These are phyloP conservation scores for Anolis carolinensis DNA, from an alignment of 2,113 vertebrate genomes.

Conservation along the genomic window DNA sequence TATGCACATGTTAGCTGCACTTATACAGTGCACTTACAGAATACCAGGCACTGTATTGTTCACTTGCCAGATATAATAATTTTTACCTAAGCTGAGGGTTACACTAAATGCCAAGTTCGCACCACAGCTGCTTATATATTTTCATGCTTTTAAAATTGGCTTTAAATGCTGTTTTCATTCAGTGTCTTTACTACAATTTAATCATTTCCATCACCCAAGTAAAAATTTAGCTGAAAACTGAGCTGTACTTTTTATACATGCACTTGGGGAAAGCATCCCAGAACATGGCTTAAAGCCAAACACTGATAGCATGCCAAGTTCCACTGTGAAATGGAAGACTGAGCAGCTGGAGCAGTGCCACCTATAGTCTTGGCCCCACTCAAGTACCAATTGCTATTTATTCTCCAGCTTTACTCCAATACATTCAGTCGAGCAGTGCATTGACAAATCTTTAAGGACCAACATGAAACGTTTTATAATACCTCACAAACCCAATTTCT, in stretches of 20 bases:
- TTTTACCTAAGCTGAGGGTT: background rate
- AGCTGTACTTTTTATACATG: background rate
- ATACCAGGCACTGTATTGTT: no score
- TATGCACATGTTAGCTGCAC: no score
- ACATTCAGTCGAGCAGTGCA: slow-evolving; percentile 17
- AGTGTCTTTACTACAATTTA: background rate
- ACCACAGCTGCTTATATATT: background rate
- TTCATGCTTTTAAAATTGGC: background rate
- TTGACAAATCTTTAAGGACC: background rate
- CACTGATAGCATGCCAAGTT: slow-evolving; percentile 35
- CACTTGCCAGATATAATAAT: background rate
- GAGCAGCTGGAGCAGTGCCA: slow-evolving; percentile 16
- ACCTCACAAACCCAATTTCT: slow-evolving; percentile 1
- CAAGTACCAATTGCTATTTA: slow-evolving; percentile 3
- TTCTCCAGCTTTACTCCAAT: background rate
- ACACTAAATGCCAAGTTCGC: background rate
- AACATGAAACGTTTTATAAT: background rate
- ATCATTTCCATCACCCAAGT: background rate
- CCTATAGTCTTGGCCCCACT: background rate
- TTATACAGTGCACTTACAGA: no score
- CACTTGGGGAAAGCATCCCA: slow-evolving; percentile 37
- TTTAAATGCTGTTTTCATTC: slow-evolving; percentile 6
- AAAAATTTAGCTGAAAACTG: slow-evolving; percentile 18
- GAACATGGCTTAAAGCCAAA: slow-evolving; percentile 31
- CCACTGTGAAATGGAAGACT: slow-evolving; percentile 19